These are phyloP conservation scores for Myotis lucifugus DNA, from an alignment of 2,113 vertebrate genomes.

Conservation along the genomic window DNA sequence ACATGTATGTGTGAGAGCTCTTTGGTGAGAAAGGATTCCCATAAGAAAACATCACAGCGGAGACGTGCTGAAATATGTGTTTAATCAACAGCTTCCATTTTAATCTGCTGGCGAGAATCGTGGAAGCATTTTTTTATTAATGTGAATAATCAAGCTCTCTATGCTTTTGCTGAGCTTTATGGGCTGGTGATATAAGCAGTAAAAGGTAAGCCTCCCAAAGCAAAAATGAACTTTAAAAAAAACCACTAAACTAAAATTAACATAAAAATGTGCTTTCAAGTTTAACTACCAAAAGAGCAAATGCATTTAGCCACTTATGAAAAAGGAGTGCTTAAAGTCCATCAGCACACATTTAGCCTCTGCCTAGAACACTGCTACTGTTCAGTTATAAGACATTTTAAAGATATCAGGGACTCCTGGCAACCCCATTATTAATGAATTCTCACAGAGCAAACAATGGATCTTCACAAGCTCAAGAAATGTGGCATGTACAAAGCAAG, in stretches of 20 bases:
- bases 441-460: background rate
- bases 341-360: background rate
- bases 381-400: background rate
- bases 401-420: background rate
- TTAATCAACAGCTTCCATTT: slow-evolving; percentile 68
- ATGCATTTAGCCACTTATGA: background rate
- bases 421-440: slow-evolving; percentile 1
- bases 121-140: background rate
- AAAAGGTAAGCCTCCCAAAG: background rate
- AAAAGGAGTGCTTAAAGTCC: background rate
- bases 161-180: background rate
- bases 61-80: slow-evolving; percentile 63
- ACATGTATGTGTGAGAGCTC: background rate
- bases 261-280: slow-evolving; percentile 48
- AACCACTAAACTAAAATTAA: background rate
- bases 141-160: slow-evolving; percentile 53
- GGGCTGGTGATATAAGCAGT: background rate
- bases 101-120: slow-evolving; percentile 49
- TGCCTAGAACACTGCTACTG: background rate
- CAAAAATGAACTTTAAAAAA: slow-evolving; percentile 29
- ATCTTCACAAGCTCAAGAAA: background rate
- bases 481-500: background rate
- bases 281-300: background rate
- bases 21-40: slow-evolving; percentile 46
- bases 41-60: slow-evolving; percentile 31